A percentile compares a stretch with the other conserved stretches of the same genome.
phyloP scores from a whole-genome alignment of 2,113 vertebrate species.

The Phyllostomus discolor region DNA sequence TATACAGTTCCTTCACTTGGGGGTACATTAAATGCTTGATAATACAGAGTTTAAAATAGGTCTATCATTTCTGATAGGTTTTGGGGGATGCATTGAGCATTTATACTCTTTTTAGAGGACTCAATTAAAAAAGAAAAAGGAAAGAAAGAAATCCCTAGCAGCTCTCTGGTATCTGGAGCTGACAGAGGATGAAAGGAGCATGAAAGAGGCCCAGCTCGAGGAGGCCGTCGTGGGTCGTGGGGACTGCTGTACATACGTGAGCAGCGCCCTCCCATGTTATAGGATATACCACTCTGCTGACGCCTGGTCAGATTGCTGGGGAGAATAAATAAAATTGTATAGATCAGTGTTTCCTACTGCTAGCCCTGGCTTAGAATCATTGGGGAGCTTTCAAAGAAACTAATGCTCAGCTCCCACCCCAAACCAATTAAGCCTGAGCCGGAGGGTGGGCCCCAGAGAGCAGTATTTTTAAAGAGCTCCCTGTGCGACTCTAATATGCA shows the following conservation, averaged over 20 bases:
- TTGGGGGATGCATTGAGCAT: background rate
- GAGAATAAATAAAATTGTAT: background rate
- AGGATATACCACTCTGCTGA: background rate
- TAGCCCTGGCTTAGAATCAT: background rate
- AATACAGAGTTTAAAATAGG: background rate
- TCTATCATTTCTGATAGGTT: background rate
- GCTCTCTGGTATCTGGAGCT: background rate
- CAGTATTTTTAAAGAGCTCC: background rate
- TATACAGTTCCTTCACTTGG: background rate
- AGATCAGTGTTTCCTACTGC: background rate
- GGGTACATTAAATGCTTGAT: background rate
- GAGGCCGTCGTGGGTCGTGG: background rate
- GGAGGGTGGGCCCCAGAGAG: background rate
- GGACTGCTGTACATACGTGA: background rate
- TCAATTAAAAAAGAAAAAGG: background rate
- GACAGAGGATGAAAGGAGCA: background rate
- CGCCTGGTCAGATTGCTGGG: background rate
- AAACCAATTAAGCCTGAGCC: background rate
- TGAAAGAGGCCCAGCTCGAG: background rate
- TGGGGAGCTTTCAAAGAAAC: background rate
- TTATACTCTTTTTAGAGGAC: background rate
- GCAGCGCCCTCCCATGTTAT: background rate
- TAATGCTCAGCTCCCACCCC: background rate
- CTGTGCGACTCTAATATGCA: background rate
- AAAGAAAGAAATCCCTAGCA: background rate